Conservation (phyloP, 53 echinoderm and acorn worm genomes). For the Zoroaster sp. region DNA sequence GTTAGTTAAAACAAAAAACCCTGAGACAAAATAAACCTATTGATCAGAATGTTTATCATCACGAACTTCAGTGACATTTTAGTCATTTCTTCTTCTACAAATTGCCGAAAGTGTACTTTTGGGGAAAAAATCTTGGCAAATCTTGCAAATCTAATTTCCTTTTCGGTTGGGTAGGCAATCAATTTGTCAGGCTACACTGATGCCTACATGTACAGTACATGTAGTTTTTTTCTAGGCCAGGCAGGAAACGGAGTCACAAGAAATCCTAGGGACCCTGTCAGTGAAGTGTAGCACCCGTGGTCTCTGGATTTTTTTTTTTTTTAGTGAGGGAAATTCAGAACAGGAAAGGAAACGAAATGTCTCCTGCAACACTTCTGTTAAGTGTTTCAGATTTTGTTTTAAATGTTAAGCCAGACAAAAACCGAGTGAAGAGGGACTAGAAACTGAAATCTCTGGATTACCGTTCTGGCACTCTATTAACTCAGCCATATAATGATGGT, state of each 20-base stretch:
- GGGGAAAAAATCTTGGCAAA: background rate
- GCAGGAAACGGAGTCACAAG: background rate
- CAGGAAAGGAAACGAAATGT: conserved; percentile 23
- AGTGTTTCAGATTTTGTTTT: too few species aligned
- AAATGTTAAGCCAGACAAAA: too few species aligned
- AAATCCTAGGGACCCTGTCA: background rate
- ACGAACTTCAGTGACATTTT: too few species aligned
- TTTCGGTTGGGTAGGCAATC: background rate
- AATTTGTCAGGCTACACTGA: background rate
- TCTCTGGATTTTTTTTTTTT: background rate
- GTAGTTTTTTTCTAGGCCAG: background rate
- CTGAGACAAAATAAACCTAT: too few species aligned
- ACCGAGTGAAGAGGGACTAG: too few species aligned
- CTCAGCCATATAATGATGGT: too few species aligned
- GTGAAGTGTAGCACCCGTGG: background rate
- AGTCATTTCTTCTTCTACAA: background rate
- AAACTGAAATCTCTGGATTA: too few species aligned
- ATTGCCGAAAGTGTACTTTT: background rate
- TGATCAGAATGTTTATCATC: too few species aligned
- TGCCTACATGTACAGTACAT: background rate
- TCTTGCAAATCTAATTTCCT: conserved; percentile 21
- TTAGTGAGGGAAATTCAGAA: background rate
- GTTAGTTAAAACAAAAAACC: too few species aligned
- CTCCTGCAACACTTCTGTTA: background rate
- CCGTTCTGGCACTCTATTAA: too few species aligned